phyloP scores from a whole-genome alignment of 2,888 invertebrate species.

The Drosophila crucigera region DNA sequence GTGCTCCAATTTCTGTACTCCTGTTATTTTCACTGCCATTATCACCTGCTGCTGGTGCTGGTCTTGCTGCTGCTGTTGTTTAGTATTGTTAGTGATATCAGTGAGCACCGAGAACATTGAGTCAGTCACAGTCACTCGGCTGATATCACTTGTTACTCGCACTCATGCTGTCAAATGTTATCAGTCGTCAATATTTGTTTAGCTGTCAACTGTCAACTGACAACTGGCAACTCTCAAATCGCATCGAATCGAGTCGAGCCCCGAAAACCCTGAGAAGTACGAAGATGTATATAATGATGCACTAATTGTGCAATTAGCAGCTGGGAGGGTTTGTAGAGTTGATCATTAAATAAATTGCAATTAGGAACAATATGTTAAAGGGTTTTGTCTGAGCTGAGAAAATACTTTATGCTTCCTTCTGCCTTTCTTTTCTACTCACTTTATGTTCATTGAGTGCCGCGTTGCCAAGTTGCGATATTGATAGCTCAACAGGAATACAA shows the following conservation, averaged over 20 bases:
- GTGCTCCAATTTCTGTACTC: slow-evolving; percentile 74
- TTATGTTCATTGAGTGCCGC: too few species aligned
- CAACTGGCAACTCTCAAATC: neutral
- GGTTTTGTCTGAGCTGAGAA: neutral
- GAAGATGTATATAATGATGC: neutral
- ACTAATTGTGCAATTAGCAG: neutral
- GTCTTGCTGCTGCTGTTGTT: slow-evolving; percentile 1
- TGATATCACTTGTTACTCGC: slow-evolving; percentile 35
- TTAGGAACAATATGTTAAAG: too few species aligned
- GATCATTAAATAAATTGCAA: neutral
- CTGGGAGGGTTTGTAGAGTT: neutral
- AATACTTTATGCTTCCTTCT: neutral
- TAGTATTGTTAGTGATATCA: slow-evolving; percentile 38
- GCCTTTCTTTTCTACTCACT: neutral
- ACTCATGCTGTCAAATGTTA: slow-evolving; percentile 35
- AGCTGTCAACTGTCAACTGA: slow-evolving; percentile 42
- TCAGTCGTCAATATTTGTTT: slow-evolving; percentile 44
- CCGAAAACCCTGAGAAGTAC: neutral
- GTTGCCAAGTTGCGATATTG: neutral
- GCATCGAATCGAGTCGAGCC: neutral
- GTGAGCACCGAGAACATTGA: neutral
- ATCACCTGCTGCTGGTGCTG: slow-evolving; percentile 68
- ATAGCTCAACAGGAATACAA: neutral
- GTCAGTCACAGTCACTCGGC: neutral
- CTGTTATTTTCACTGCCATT: slow-evolving; percentile 68